Evolutionary conservation across 2,888 invertebrate species (phyloP).

Genomic region (Drosophila rellima): DNA sequence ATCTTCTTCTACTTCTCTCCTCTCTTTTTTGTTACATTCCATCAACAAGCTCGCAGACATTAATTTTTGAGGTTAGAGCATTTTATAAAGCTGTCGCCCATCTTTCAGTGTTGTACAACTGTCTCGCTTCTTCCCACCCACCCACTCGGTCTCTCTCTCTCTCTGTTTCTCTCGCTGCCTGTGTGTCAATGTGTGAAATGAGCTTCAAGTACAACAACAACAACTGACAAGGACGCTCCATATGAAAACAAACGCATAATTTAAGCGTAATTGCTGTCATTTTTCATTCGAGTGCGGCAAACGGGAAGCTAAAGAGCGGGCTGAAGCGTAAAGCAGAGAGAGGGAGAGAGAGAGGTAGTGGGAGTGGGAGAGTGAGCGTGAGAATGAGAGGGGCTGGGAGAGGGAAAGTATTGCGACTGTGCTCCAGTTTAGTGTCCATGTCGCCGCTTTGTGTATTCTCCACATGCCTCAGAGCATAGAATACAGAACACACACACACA

Average conservation of each 20-base stretch:
- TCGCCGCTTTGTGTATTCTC: slow-evolving; percentile 47
- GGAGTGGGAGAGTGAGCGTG: background rate
- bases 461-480: slow-evolving; percentile 29
- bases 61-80: slow-evolving; percentile 37
- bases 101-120: slow-evolving; percentile 11
- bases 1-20: too few relatives aligned
- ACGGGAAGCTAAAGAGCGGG: background rate
- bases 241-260: slow-evolving; percentile 82
- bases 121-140: background rate
- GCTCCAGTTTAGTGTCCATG: slow-evolving; percentile 69
- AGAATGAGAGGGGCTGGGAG: background rate
- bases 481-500: background rate
- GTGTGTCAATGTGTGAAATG: slow-evolving; percentile 74
- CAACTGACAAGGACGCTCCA: slow-evolving; percentile 73
- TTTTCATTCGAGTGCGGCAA: slow-evolving; percentile 73
- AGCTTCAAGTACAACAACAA: slow-evolving; percentile 67
- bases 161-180: slow-evolving; percentile 4
- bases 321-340: background rate
- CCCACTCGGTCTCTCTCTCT: background rate
- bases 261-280: slow-evolving; percentile 82
- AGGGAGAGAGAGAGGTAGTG: background rate
- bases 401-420: slow-evolving; percentile 27
- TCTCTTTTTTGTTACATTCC: background rate
- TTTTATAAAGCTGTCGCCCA: slow-evolving; percentile 37
- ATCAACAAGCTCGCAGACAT: slow-evolving; percentile 18